A percentile compares a stretch with the other conserved stretches of the same genome.
Evolutionary conservation across 2,888 invertebrate species (phyloP).

Genomic region (Leucozona laternaria): DNA sequence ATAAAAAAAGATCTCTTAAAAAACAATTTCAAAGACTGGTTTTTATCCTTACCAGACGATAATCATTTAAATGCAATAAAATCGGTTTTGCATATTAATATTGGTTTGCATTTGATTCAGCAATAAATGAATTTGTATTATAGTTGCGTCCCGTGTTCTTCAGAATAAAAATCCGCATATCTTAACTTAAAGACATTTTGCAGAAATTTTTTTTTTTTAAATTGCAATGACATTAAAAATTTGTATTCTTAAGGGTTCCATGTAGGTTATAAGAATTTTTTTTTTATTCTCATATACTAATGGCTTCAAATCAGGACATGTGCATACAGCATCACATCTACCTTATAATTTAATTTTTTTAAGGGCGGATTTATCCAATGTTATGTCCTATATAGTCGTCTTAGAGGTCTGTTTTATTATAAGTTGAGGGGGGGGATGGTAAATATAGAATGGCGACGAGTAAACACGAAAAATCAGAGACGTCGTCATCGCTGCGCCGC

Average conservation of each 20-base stretch:
- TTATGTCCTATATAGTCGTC: conserved; percentile 29
- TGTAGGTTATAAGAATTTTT: conserved; percentile 17
- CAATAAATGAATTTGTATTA: conserved; percentile 38
- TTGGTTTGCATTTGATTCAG: conserved; percentile 70
- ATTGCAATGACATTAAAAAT: conserved; percentile 48
- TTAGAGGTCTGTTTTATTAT: conserved; percentile 33
- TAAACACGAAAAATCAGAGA: conserved; percentile 73
- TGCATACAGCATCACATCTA: conserved; percentile 36
- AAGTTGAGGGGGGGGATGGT: conserved; percentile 25
- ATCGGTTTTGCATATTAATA: conserved; percentile 68
- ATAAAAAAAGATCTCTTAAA: background rate
- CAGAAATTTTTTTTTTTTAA: background rate
- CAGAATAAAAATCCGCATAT: conserved; percentile 14
- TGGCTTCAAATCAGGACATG: conserved; percentile 71
- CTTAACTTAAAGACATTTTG: conserved; percentile 13
- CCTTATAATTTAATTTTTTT: conserved; percentile 43
- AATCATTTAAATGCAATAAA: conserved; percentile 70
- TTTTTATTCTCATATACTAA: conserved; percentile 45
- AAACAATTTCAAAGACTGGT: conserved; percentile 7
- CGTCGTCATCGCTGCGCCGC: conserved; percentile 53
- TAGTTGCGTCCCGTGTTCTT: background rate
- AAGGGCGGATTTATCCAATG: conserved; percentile 64
- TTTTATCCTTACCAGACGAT: conserved; percentile 57
- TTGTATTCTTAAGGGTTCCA: conserved; percentile 28
- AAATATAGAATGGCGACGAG: conserved; percentile 38